Percentiles rank a stretch among this genome's conserved stretches.
These are phyloP conservation scores for Tragelaphus strepsiceros DNA, from an alignment of 2,113 vertebrate species.

Conservation along the genomic window DNA sequence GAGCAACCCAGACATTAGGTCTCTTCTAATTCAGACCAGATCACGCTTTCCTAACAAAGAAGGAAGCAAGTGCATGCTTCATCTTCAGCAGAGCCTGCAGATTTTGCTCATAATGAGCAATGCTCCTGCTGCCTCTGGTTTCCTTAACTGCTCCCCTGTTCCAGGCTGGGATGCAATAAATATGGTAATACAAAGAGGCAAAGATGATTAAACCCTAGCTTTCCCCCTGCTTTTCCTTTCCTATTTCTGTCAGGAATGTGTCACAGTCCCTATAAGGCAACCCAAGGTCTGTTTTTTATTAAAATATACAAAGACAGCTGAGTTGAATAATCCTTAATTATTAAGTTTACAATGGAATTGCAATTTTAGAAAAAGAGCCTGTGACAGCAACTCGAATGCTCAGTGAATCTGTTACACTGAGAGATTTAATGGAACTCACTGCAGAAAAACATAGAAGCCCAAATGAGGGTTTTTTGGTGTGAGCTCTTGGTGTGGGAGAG, in stretches of 20 bases:
- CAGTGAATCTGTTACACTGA: neutral
- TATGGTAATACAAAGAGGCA: neutral
- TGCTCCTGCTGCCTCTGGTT: neutral
- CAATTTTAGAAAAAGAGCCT: constrained; percentile 8
- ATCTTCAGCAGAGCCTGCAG: constrained; percentile 24
- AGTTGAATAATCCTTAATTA: constrained; percentile 53
- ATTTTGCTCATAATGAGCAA: constrained; percentile 51
- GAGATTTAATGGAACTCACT: neutral
- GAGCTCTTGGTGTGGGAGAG: neutral
- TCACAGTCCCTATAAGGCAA: neutral
- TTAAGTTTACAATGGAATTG: constrained; percentile 11
- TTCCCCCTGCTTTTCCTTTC: neutral
- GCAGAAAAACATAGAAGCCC: neutral
- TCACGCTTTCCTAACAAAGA: neutral
- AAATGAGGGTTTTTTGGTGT: neutral
- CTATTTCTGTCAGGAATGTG: constrained; percentile 25
- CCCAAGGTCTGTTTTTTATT: constrained; percentile 10
- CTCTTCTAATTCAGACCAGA: constrained; percentile 13
- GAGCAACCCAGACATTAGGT: neutral
- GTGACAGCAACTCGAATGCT: neutral
- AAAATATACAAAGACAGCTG: constrained; percentile 7
- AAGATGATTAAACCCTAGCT: constrained; percentile 33
- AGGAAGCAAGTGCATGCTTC: neutral
- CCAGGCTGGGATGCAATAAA: constrained; percentile 50
- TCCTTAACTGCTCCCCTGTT: constrained; percentile 37